Conservation (phyloP, 2,113 vertebrate genomes). For the Pristiophorus japonicus region DNA sequence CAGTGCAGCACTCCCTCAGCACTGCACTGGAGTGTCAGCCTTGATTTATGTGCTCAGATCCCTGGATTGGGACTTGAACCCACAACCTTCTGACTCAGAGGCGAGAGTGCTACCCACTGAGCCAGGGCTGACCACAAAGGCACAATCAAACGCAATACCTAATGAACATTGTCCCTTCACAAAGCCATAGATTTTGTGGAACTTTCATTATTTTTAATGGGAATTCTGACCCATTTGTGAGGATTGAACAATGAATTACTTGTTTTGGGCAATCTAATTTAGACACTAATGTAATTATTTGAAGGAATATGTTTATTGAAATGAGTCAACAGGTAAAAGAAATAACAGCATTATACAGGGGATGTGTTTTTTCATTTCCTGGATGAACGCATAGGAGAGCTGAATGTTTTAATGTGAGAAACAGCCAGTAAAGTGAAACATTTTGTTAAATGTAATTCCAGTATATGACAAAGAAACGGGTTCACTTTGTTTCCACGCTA, state of each 20-base stretch:
- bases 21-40: too few relatives aligned
- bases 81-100: too few relatives aligned
- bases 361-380: constrained; percentile 25
- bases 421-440: constrained; percentile 24
- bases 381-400: background rate
- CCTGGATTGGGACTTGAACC: too few relatives aligned
- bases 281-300: constrained; percentile 23
- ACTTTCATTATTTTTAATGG: constrained; percentile 17
- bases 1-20: too few relatives aligned
- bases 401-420: background rate
- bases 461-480: background rate
- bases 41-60: too few relatives aligned
- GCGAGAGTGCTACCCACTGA: too few relatives aligned
- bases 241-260: background rate
- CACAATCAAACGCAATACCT: background rate
- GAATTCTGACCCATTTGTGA: background rate
- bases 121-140: background rate
- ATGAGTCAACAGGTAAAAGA: constrained; percentile 22
- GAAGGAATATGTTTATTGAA: constrained; percentile 17
- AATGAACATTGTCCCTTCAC: background rate
- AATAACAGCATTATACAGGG: background rate
- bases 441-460: constrained; percentile 7
- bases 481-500: background rate
- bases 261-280: constrained; percentile 6
- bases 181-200: background rate